Conservation (phyloP, 2,888 invertebrate genomes). For the Nineta flava region DNA sequence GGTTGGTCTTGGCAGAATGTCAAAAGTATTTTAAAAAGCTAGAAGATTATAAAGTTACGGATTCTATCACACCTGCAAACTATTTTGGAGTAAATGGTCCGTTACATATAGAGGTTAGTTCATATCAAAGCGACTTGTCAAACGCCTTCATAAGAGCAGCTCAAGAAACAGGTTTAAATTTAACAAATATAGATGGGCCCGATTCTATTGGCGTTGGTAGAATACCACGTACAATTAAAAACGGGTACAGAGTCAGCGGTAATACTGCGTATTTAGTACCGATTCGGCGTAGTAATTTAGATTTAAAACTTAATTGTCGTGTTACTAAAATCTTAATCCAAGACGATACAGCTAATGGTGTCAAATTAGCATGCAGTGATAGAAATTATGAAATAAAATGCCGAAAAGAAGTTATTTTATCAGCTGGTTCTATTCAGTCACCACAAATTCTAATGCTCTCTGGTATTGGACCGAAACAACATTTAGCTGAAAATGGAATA, state of each 20-base stretch:
- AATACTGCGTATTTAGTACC: constrained; percentile 77
- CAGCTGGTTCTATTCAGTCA: constrained; percentile 82
- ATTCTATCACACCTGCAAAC: constrained; percentile 36
- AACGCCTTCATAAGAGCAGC: constrained; percentile 73
- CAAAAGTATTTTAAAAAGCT: constrained; percentile 79
- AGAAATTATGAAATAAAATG: constrained; percentile 52
- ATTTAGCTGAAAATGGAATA: constrained; percentile 49
- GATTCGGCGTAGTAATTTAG: constrained; percentile 59
- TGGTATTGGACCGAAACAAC: constrained; percentile 60
- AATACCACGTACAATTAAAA: constrained; percentile 62
- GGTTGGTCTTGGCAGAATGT: constrained; percentile 81
- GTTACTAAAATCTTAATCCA: constrained; percentile 62
- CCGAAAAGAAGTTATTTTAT: constrained; percentile 68
- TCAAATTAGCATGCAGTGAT: constrained; percentile 64
- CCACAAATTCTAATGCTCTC: constrained; percentile 87
- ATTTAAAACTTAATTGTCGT: constrained; percentile 64
- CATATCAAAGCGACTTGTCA: constrained; percentile 68
- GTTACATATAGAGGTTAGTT: constrained; percentile 64
- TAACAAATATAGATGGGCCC: constrained; percentile 70
- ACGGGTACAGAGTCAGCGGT: constrained; percentile 69
- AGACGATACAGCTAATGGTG: constrained; percentile 56
- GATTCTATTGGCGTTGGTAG: constrained; percentile 68
- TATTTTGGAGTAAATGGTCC: constrained; percentile 64
- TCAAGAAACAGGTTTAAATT: constrained; percentile 66
- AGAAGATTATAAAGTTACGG: constrained; percentile 77